phyloP scores from a whole-genome alignment of 2,888 invertebrate genomes.

The Steromphala cineraria region DNA sequence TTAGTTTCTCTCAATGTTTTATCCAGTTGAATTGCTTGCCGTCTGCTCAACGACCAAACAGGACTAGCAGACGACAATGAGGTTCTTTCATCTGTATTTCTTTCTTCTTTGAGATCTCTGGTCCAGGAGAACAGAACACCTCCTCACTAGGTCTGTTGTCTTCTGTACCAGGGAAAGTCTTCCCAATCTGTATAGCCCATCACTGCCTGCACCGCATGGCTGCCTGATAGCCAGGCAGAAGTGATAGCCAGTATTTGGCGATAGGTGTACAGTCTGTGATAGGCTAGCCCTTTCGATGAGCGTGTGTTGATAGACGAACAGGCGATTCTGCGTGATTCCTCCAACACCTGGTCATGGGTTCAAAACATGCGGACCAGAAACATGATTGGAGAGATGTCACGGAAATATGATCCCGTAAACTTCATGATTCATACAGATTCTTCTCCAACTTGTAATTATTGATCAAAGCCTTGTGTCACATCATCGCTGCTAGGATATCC shows the following conservation, averaged over 20 bases:
- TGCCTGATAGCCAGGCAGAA: background rate
- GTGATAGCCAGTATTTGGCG: slow-evolving; percentile 6
- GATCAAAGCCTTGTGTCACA: too few species aligned
- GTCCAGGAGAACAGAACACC: too few species aligned
- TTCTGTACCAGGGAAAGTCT: background rate
- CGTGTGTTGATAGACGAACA: background rate
- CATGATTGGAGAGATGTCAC: background rate
- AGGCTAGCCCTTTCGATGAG: background rate
- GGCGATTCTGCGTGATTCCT: background rate
- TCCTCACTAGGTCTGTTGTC: background rate
- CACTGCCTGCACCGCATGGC: background rate
- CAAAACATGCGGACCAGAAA: background rate
- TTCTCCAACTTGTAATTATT: too few species aligned
- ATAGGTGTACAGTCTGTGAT: background rate
- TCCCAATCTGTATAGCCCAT: background rate
- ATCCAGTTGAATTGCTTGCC: too few species aligned
- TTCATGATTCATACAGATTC: background rate
- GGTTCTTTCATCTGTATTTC: too few species aligned
- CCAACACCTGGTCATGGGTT: background rate
- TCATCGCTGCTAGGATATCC: too few species aligned
- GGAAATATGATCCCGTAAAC: background rate
- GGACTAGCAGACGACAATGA: too few species aligned
- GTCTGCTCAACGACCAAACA: too few species aligned
- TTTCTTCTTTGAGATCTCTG: too few species aligned
- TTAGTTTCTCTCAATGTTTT: too few species aligned